phyloP scores from a whole-genome alignment of 2,888 invertebrate genomes.

The Pristionchus exspectatus region DNA sequence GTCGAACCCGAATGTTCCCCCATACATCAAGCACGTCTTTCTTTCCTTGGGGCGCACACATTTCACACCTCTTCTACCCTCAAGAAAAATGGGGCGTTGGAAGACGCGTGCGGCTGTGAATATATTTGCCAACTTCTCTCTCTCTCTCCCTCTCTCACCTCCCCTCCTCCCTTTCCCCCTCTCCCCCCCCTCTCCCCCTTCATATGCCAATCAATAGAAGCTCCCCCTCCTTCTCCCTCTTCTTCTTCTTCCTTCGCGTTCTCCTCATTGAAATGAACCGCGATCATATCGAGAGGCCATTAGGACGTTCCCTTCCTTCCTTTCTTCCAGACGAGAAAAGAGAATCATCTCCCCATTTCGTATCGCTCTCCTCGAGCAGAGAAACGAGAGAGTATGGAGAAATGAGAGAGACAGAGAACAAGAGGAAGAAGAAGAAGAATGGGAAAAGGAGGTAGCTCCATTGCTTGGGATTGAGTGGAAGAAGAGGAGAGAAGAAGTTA shows the following conservation, averaged over 20 bases:
- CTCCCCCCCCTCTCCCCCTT: constrained; percentile 31
- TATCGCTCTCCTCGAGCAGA: too few species aligned
- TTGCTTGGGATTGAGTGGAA: constrained; percentile 1
- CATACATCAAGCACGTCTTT: too few species aligned
- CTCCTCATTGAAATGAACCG: background rate
- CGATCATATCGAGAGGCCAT: constrained; percentile 18
- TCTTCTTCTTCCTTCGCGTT: background rate
- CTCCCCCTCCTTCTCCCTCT: constrained; percentile 4
- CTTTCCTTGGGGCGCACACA: too few species aligned
- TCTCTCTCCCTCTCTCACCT: constrained; percentile 25
- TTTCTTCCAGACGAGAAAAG: constrained; percentile 3
- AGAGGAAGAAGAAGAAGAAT: constrained; percentile 38
- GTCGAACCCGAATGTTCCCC: too few species aligned
- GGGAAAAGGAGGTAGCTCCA: constrained; percentile 12
- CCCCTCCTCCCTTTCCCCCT: background rate
- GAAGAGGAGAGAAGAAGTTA: constrained; percentile 44
- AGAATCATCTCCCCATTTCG: background rate
- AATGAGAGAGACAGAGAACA: background rate
- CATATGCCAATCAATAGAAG: constrained; percentile 30
- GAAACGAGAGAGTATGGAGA: background rate
- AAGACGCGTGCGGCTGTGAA: constrained; percentile 17
- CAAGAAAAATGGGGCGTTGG: constrained; percentile 4
- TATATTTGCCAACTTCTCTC: constrained; percentile 49
- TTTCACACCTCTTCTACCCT: background rate
- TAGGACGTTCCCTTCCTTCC: background rate